phyloP scores from a whole-genome alignment of 2,113 vertebrate genomes.

The Brachyhypopomus occidentalis region DNA sequence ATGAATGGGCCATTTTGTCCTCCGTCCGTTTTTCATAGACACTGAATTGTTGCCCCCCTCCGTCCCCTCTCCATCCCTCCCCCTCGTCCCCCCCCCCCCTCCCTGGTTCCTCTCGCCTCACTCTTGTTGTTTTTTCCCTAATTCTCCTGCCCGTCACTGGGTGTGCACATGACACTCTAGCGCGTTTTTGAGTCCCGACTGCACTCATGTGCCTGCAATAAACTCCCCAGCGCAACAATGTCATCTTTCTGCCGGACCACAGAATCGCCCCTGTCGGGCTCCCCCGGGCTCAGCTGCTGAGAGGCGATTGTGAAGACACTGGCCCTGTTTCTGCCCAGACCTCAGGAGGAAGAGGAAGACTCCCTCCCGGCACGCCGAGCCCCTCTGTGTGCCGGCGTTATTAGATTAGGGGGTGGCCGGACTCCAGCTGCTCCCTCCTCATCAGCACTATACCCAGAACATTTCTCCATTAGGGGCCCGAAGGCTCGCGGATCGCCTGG shows the following conservation, averaged over 20 bases:
- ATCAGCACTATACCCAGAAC: constrained; percentile 41
- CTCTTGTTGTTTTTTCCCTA: constrained; percentile 68
- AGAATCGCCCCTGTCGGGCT: constrained; percentile 90
- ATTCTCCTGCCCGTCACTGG: constrained; percentile 85
- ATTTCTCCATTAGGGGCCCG: constrained; percentile 38
- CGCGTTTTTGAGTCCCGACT: constrained; percentile 85
- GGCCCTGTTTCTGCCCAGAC: constrained; percentile 83
- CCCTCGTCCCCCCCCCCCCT: constrained; percentile 15
- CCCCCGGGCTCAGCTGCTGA: constrained; percentile 86
- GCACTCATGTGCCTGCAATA: constrained; percentile 91
- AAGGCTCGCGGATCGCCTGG: constrained; percentile 24
- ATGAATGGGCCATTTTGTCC: constrained; percentile 94
- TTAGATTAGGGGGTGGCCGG: constrained; percentile 76
- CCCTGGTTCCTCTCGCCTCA: constrained; percentile 29
- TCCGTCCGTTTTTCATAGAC: constrained; percentile 78
- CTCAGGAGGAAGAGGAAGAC: constrained; percentile 82
- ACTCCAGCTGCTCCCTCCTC: constrained; percentile 58
- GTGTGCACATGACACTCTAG: constrained; percentile 91
- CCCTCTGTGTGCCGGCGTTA: constrained; percentile 76
- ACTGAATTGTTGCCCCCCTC: constrained; percentile 82
- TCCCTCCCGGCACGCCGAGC: constrained; percentile 74
- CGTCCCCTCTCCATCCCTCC: constrained; percentile 40
- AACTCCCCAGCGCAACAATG: constrained; percentile 86
- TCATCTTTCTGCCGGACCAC: constrained; percentile 87
- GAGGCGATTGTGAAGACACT: constrained; percentile 88